Base-by-base conservation (phyloP, 1,140 invertebrate genomes). In the Papilio helenus region DNA sequence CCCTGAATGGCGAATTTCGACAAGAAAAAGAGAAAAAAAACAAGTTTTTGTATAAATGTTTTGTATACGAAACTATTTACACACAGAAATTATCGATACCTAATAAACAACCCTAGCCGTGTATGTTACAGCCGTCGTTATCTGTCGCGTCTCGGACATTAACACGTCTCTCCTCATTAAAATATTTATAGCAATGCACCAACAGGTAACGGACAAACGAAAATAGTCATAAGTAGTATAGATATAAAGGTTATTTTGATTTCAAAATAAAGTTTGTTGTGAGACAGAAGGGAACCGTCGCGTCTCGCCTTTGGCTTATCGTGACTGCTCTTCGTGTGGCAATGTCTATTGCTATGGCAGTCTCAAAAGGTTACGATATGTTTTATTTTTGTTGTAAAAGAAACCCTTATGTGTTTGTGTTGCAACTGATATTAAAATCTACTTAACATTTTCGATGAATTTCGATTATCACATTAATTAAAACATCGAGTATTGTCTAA, bases 141-240 rank as follows among this genome's bases (percentile, higher is more conserved):
- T 92, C 90, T 86, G 85, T 86, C 86, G 85, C 88, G 85, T 85
- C 86, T 87, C 77, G 85, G 88, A 84, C 89, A 92, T 92, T 90
- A 91, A 92, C 89, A 92, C 88, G 88, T 89, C 88, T 86, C 86
- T 85, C 83, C 89, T 91, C 88, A 92, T 92, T 92, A 92, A 86
- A 90, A 90, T 87, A 85, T 76, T 58, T 55, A 76, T 29, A 76
- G 29, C 74, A 76, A 76, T 76, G 39, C 74, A 34, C 26, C 26
- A 34, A 29, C 16, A 58, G 49, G 42, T 51, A 5, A 26, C 10
- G 0, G 46, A 29, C 46, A 23, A 18, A 55, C 49, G 20, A 73
- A 81, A 74, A 76, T 73, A 74, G 44, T 26, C 29, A 68, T 72
- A 10, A 49, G 26, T 42, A 0, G 2, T 34, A 74, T 68, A 29